phyloP scores from a whole-genome alignment of 2,888 invertebrate species.

The Drosophila testacea region DNA sequence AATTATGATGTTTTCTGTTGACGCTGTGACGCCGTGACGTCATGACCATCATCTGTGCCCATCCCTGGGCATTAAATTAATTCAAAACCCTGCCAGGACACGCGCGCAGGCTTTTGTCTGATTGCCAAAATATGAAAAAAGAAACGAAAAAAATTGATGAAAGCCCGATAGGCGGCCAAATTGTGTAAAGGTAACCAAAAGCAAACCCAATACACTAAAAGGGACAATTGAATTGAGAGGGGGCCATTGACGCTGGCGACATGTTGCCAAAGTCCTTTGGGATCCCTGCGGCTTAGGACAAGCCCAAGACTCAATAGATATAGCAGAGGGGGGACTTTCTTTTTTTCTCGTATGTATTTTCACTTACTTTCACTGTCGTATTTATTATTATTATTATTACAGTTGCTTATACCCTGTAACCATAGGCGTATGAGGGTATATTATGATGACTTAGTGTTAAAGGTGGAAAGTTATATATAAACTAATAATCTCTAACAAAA shows the following conservation, averaged over 20 bases:
- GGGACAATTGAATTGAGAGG: background rate
- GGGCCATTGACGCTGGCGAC: slow-evolving; percentile 36
- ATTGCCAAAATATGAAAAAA: slow-evolving; percentile 66
- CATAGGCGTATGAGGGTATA: background rate
- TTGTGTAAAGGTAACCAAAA: slow-evolving; percentile 55
- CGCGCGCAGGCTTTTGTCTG: slow-evolving; percentile 70
- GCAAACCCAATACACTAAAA: background rate
- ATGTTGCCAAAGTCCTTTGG: slow-evolving; percentile 65
- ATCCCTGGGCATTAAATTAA: slow-evolving; percentile 76
- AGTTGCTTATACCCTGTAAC: slow-evolving; percentile 29
- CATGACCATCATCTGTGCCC: slow-evolving; percentile 50
- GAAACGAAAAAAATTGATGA: slow-evolving; percentile 64
- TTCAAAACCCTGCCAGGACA: slow-evolving; percentile 80
- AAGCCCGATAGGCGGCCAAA: slow-evolving; percentile 53
- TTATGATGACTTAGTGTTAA: background rate
- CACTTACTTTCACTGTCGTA: slow-evolving; percentile 57
- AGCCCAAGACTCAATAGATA: background rate
- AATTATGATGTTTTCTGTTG: slow-evolving; percentile 77
- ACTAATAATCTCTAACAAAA: no score
- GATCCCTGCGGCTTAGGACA: slow-evolving; percentile 59
- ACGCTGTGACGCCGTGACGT: slow-evolving; percentile 56
- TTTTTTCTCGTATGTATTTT: slow-evolving; percentile 49
- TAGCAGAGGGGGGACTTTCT: slow-evolving; percentile 5
- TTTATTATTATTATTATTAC: slow-evolving; percentile 68
- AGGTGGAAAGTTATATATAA: background rate